A percentile compares a stretch with the other conserved stretches of the same genome.
Conservation (phyloP, 64 coral and sea anemone species). For the Montipora foliosa region DNA sequence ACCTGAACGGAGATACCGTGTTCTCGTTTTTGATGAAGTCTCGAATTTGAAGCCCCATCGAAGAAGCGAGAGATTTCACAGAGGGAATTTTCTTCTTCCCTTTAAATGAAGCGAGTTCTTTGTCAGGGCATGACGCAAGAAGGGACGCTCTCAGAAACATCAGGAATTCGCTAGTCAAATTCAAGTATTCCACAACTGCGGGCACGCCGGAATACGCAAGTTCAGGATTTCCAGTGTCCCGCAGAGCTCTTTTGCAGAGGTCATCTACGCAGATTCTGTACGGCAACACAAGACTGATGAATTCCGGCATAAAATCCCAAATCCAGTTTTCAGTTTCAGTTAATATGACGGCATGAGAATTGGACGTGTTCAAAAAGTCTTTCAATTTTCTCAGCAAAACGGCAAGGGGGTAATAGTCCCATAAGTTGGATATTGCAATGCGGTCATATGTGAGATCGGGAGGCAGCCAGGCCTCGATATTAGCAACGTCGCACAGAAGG, state of each 20-base stretch:
- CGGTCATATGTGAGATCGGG: constrained; percentile 25
- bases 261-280: background rate
- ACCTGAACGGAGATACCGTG: constrained; percentile 43
- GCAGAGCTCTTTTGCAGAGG: background rate
- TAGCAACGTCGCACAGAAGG: constrained; percentile 15
- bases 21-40: constrained; percentile 38
- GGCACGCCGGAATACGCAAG: background rate
- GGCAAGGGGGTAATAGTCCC: constrained; percentile 39
- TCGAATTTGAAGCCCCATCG: constrained; percentile 27
- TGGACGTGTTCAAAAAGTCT: constrained; percentile 16
- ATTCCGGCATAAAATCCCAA: constrained; percentile 1
- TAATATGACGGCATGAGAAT: constrained; percentile 22
- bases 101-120: background rate
- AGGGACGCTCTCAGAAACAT: background rate
- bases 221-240: constrained; percentile 14
- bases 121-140: background rate
- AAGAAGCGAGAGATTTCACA: background rate
- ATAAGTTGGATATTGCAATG: constrained; percentile 46
- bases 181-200: constrained; percentile 1
- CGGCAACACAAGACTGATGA: background rate
- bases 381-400: background rate
- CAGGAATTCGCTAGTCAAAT: background rate
- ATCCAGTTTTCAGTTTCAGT: constrained; percentile 34
- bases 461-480: constrained; percentile 13
- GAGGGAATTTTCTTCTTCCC: constrained; percentile 15